Evolutionary conservation across 2,797 vertebrate genomes (phyloP), one percentile per base, ranked within the genome.

Genomic region (Acipenser ruthenus): DNA sequence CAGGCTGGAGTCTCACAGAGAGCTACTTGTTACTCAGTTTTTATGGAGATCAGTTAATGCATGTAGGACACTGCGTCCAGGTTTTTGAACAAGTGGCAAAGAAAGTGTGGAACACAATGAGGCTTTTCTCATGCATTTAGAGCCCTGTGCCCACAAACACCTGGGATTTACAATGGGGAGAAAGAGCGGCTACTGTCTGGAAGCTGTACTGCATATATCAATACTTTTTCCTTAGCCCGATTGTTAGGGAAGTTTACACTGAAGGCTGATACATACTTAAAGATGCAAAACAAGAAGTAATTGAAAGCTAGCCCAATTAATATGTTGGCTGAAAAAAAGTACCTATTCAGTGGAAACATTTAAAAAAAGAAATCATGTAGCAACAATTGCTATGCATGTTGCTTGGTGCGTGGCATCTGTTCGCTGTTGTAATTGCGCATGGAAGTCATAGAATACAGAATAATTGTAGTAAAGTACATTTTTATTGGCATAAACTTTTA

Each of bases 1-100:
- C 81, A 78, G 72, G 66, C 77, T 72, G 71, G 74, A 76, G 76
- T 73, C 78, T 69, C 79, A 88, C 81, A 87, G 85, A 85, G 77
- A 77, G 79, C 75, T 83, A 80, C 80, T 88, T 90, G 85, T 89
- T 81, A 69, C 79, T 80, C 78, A 79, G 80, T 87, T 88, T 89
- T 93, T 91, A 94, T 93, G 88, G 90, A 92, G 91, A 93, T 93
- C 79, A 76, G 85, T 85, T 86, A 88, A 91, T 69, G 80, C 89
- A 85, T 86, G 86, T 88, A 89, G 87, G 86, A 86, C 83, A 90
- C 83, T 87, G 82, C 77, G 65, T 90, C 87, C 81, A 91, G 83
- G 85, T 89, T 91, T 75, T 88, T 82, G 76, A 86, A 88, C 85
- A 89, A 90, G 86, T 78, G 82, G 84, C 71, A 77, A 82, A 89